Evolutionary conservation across 2,797 vertebrate species (phyloP), one percentile per base, ranked within the genome.

Genomic region (Anguilla marmorata): DNA sequence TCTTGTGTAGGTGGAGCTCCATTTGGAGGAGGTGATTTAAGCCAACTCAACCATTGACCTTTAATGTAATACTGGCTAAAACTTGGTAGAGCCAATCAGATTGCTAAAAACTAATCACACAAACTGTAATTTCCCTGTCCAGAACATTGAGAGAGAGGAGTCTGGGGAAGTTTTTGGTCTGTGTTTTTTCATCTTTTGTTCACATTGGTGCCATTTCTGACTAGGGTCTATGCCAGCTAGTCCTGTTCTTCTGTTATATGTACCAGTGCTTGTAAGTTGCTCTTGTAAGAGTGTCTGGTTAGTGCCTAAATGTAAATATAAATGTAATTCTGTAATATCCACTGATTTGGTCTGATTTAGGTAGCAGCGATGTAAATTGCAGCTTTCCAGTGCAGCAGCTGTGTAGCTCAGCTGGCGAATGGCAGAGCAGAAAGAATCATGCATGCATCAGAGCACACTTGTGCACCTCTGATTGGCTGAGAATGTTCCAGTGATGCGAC

Each of bases 1-100:
- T 27, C n/a, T 69, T 69, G 63, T 69, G 63, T 69, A 69, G 63
- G 63, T 69, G 63, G 63, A 69, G 63, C n/a, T 69, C 63, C 9
- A 27, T 27, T 69, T 27, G n/a, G 63, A n/a, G n/a, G 63, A 69
- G n/a, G 63, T 69, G 24, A 69, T 27, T 69, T 69, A n/a, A 27
- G 9, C 63, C n/a, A 6, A 69, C 24, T 24, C 58, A 63, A 19
- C 21, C 4, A 63, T 21, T 69, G 63, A 69, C n/a, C 63, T 69
- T 69, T 69, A 69, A 69, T 69, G 63, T 27, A 69, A n/a, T 16
- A 63, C 58, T 16, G 63, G n/a, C 63, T 69, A 9, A 69, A n/a
- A 69, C 63, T 69, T 58, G 56, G 56, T 58, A 58, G 56, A 16
- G 56, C 56, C 16, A 58, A 58, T 21, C 56, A 3, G 56, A 58